Percentiles rank a stretch among this genome's conserved stretches.
These are phyloP conservation scores for Rhagoletis zephyria DNA, from an alignment of 1,140 invertebrate species.

Conservation along the genomic window DNA sequence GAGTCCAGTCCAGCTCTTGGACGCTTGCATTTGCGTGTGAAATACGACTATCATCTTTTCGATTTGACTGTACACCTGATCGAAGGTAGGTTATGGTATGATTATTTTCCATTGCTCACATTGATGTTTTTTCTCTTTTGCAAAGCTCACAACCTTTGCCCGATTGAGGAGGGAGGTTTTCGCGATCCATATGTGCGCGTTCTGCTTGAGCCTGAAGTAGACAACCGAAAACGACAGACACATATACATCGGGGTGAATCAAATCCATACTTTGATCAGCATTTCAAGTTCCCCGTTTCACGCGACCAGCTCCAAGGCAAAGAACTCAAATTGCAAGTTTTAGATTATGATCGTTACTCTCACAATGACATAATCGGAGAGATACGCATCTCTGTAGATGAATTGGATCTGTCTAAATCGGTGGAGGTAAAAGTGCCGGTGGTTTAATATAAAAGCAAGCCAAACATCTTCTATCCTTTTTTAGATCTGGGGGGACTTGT, in stretches of 20 bases:
- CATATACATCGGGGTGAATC: slow-evolving; percentile 83
- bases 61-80: slow-evolving; percentile 90
- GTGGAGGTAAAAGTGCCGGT: slow-evolving; percentile 77
- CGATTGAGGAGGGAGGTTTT: slow-evolving; percentile 86
- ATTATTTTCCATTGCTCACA: not conserved
- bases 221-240: slow-evolving; percentile 86
- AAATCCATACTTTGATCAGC: slow-evolving; percentile 87
- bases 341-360: slow-evolving; percentile 79
- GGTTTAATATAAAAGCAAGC: not conserved
- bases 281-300: slow-evolving; percentile 89
- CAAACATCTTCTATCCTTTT: not conserved
- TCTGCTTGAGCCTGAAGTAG: slow-evolving; percentile 84
- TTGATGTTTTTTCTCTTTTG: not conserved
- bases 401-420: slow-evolving; percentile 81
- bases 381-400: slow-evolving; percentile 80
- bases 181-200: slow-evolving; percentile 89
- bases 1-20: slow-evolving; percentile 78
- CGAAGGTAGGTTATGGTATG: slow-evolving; percentile 78
- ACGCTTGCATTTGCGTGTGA: slow-evolving; percentile 86
- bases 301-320: slow-evolving; percentile 85
- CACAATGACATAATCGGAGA: slow-evolving; percentile 86
- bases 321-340: slow-evolving; percentile 82
- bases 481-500: slow-evolving; percentile 81
- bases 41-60: slow-evolving; percentile 90
- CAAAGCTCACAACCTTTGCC: slow-evolving; percentile 85